A percentile compares a stretch with the other conserved stretches of the same genome.
Evolutionary conservation across 2,797 vertebrate species (phyloP).

Genomic region (Selene dorsalis): DNA sequence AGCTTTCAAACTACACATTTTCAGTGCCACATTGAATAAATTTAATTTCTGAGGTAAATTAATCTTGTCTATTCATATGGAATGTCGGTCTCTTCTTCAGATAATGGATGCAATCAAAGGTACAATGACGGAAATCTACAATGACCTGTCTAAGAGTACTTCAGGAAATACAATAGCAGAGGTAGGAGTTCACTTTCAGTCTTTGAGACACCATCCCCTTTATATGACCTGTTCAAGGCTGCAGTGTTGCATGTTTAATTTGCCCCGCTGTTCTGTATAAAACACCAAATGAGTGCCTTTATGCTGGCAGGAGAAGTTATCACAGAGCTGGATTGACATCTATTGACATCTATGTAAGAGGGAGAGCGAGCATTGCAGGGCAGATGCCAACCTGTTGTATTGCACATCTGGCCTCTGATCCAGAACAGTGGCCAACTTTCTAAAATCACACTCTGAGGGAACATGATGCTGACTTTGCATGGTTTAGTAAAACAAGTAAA

Average conservation of each 20-base stretch:
- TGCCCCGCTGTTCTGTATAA: neutral
- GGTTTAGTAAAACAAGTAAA: too few relatives aligned
- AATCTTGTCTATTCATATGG: conserved; percentile 4
- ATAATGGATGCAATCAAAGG: conserved; percentile 99
- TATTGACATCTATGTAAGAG: neutral
- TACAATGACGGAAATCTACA: conserved; percentile 98
- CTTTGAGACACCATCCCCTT: neutral
- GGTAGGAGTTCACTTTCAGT: conserved; percentile 78
- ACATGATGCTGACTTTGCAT: too few relatives aligned
- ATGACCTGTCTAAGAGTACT: conserved; percentile 94
- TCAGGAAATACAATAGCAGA: conserved; percentile 97
- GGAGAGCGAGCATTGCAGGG: neutral
- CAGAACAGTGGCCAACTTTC: too few relatives aligned
- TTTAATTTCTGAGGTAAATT: neutral
- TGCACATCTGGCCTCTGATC: too few relatives aligned
- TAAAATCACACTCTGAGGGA: too few relatives aligned
- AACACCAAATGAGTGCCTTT: neutral
- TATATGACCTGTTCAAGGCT: neutral
- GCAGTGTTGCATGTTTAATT: neutral
- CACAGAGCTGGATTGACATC: neutral
- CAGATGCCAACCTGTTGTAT: too few relatives aligned
- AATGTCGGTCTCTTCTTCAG: conserved; percentile 77
- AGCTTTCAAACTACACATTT: neutral
- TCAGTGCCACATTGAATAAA: neutral
- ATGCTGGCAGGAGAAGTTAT: neutral